Evolutionary conservation across 1,140 invertebrate species (phyloP), one percentile per base, ranked within the genome.

Genomic region (Thaumatotibia leucotreta): DNA sequence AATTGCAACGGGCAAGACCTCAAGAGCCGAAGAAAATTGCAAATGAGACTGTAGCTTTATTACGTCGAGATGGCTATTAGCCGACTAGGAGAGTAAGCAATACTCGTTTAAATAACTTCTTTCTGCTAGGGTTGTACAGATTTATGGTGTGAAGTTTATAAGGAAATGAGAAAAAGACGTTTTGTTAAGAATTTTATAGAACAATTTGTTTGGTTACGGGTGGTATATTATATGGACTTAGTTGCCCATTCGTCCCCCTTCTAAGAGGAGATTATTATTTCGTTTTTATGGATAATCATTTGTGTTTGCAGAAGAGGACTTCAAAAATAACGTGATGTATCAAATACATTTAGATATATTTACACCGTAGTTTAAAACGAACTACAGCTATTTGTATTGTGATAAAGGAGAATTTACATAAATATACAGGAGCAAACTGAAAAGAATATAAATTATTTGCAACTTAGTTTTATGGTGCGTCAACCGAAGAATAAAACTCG

Each of bases 31-130:
- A 58, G 52, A 58, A 58, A 58, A 58, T 58, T 58, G 52, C 24
- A 58, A 58, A 58, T 58, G 24, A 27, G 52, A 58, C 52, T 58
- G 52, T 29, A 58, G 52, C 52, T 58, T 58, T 58, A 58, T 58
- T 58, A 58, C 52, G 23, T 58, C 23, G 52, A 24, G n/a, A 58
- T 27, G 52, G 52, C 52, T 58, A 58, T 58, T 58, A 27, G 20
- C 24, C 52, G 23, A 14, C 52, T 58, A 58, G n/a, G 29, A 24
- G 2, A 54, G 50, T 54, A 52, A 52, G 52, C 52, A 58, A 58
- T 58, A 58, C 52, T n/a, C 52, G 29, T 54, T 58, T 29, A 27
- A 58, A 58, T 31, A 58, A 58, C 52, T 58, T 58, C 24, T 58
- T 23, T 52, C 23, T 50, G 4, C 22, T 14, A 58, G 52, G 52